phyloP scores from a whole-genome alignment of 2,797 vertebrate species.

The Ceryle rudis region DNA sequence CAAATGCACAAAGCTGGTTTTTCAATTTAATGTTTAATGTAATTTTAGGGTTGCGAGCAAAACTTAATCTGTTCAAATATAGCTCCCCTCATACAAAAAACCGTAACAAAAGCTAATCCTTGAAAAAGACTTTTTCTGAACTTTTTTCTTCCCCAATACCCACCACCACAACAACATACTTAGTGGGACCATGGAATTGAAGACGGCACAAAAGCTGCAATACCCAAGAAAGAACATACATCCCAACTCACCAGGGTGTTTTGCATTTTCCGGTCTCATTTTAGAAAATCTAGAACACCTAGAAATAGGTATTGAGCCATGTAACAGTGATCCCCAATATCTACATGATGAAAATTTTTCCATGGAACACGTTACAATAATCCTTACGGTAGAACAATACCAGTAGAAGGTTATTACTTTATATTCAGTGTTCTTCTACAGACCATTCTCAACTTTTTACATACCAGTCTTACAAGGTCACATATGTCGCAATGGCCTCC shows the following conservation, averaged over 20 bases:
- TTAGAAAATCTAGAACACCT: not conserved
- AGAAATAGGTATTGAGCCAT: fast-evolving
- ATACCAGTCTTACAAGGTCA: not conserved
- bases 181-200: not conserved
- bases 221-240: not conserved
- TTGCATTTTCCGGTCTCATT: not conserved
- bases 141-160: not conserved
- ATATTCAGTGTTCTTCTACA: not conserved
- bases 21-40: constrained; percentile 14
- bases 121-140: not conserved
- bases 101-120: not conserved
- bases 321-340: fast-evolving
- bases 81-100: not conserved
- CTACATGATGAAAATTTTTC: not conserved
- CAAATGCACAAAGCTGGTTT: constrained; percentile 6
- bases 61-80: not conserved
- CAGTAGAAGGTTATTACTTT: not conserved
- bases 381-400: not conserved
- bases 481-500: not conserved
- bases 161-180: not conserved
- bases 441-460: not conserved
- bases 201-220: not conserved
- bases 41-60: not conserved
- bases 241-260: fast-evolving
- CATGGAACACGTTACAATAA: not conserved